Percentiles rank a stretch among this genome's conserved stretches.
Conservation (phyloP, 2,888 invertebrate genomes). For the Drosophila pegasa region DNA sequence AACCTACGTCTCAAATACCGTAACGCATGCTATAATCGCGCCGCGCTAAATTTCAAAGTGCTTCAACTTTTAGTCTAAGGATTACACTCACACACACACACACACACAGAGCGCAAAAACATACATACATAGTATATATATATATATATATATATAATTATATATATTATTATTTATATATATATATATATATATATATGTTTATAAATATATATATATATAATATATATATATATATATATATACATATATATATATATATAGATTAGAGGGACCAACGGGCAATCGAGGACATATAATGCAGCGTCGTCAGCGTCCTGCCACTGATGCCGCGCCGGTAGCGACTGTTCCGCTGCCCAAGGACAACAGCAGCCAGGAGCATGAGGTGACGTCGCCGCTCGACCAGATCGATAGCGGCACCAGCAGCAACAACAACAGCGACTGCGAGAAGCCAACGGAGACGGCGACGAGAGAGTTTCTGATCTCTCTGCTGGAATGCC, state of each 20-base stretch:
- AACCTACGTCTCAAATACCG: too few species aligned
- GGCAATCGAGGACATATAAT: slow-evolving; percentile 17
- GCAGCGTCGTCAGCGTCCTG: slow-evolving; percentile 52
- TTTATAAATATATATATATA: not conserved
- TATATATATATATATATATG: not conserved
- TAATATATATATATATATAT: not conserved
- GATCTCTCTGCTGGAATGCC: slow-evolving; percentile 94
- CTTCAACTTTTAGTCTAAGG: slow-evolving; percentile 19
- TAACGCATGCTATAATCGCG: slow-evolving; percentile 19
- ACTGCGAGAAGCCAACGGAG: slow-evolving; percentile 39
- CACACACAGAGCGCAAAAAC: not conserved
- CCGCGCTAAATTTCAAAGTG: slow-evolving; percentile 42
- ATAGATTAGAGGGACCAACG: slow-evolving; percentile 3
- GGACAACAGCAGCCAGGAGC: slow-evolving; percentile 13
- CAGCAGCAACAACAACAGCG: slow-evolving; percentile 3
- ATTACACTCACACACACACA: not conserved
- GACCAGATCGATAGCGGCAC: slow-evolving; percentile 27
- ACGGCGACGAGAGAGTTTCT: slow-evolving; percentile 49
- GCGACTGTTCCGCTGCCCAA: slow-evolving; percentile 8
- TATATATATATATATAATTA: not conserved
- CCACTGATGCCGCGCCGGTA: slow-evolving; percentile 20
- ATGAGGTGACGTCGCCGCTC: slow-evolving; percentile 2
- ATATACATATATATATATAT: not conserved
- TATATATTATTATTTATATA: too few species aligned
- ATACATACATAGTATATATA: not conserved